Conservation (phyloP, 2,888 invertebrate species). For the Chrysolina haemoptera region DNA sequence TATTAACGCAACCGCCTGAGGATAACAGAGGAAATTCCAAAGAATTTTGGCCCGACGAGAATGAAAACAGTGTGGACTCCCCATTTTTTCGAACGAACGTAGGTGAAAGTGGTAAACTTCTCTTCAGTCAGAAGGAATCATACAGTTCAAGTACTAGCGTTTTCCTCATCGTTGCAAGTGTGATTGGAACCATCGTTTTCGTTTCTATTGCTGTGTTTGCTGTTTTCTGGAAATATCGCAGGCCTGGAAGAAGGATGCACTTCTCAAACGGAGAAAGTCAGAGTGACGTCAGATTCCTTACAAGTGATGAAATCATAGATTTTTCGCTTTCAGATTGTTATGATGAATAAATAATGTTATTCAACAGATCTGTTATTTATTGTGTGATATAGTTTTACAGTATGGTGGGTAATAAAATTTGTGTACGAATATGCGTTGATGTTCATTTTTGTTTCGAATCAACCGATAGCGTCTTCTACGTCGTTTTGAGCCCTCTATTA, state of each 20-base stretch:
- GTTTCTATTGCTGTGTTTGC: slow-evolving; percentile 37
- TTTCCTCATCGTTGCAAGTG: slow-evolving; percentile 30
- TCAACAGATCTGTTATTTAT: slow-evolving; percentile 20
- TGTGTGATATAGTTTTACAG: slow-evolving; percentile 4
- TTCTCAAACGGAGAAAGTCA: slow-evolving; percentile 63
- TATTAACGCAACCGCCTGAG: slow-evolving; percentile 28
- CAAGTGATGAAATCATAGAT: slow-evolving; percentile 73
- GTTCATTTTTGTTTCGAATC: background rate
- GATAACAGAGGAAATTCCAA: slow-evolving; percentile 31
- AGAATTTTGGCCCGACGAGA: slow-evolving; percentile 44
- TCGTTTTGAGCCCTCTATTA: too few species aligned
- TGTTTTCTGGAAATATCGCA: slow-evolving; percentile 35
- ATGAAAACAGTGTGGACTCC: slow-evolving; percentile 41
- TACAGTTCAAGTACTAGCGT: slow-evolving; percentile 28
- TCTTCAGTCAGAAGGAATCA: slow-evolving; percentile 31
- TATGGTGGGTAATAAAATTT: background rate
- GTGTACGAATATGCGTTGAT: background rate
- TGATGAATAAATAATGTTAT: slow-evolving; percentile 29
- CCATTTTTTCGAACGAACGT: slow-evolving; percentile 30
- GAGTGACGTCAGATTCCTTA: slow-evolving; percentile 74
- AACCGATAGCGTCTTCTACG: too few species aligned
- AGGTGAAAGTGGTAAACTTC: slow-evolving; percentile 43
- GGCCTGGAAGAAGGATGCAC: slow-evolving; percentile 39
- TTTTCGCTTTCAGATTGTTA: slow-evolving; percentile 65
- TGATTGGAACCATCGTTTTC: slow-evolving; percentile 25